Evolutionary conservation across 2,113 vertebrate genomes (phyloP), one percentile per base, ranked within the genome.

Genomic region (Percopsis transmontana): DNA sequence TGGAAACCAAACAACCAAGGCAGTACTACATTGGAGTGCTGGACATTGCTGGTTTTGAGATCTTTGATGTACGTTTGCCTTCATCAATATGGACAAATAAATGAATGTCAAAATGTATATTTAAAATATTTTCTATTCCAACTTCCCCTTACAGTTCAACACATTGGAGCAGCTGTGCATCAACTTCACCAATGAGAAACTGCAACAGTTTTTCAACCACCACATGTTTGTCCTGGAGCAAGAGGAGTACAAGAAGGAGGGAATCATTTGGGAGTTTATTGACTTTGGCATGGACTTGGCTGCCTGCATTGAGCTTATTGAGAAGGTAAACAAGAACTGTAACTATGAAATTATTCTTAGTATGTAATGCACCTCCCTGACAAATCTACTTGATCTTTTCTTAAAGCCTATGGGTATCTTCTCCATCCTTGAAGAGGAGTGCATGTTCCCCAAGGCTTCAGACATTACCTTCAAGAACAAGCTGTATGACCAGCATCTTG

Each of bases 201-300:
- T 94, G 90, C 93, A 94, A 86, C 93, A 94, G 89, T 94, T 94
- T 27, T 94, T 94, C 90, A 94, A 94, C 68, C 93, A 94, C 58
- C 91, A 92, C 82, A 93, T 92, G 0, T 91, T 90, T 79, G 94
- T 95, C 53, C 89, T 95, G 89, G 94, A 95, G 62, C 94, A 95
- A 79, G 94, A 95, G 58, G 93, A 93, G 58, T 92, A 93, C 87
- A 93, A 92, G 78, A 92, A 93, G 59, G 92, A 93, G n/a, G 91
- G 93, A 13, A 66, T 66, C 15, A 56, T 56, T 24, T 56, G 53
- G 53, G 53, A 56, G 24, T 56, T 56, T 15, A 56, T 56, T 89
- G 92, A 94, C 53, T 94, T 94, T 74, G 93, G 93, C 0, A 94
- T 94, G 92, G 92, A 94, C 66, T 19, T 92, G 85, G 91, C 91